Evolutionary conservation across 2,797 vertebrate genomes (phyloP), one percentile per base, ranked within the genome.

Genomic region (Syngnathus rostellatus): DNA sequence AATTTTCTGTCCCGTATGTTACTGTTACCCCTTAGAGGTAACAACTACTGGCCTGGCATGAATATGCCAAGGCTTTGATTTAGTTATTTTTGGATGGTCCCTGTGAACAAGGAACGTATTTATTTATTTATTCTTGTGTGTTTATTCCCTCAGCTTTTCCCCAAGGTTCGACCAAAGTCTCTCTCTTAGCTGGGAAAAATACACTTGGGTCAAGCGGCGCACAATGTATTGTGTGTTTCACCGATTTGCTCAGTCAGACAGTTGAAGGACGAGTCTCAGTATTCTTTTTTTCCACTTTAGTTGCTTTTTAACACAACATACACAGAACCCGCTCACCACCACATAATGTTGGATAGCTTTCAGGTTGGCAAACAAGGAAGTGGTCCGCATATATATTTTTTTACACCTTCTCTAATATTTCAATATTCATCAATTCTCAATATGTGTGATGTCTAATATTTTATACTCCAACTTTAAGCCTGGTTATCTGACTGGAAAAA

Each of bases 161-260:
- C 91, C 1, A 92, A 91, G 81, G 81, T 88, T 54, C 86, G 89
- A 3, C 87, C 90, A 0, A 92, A 91, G 68, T 84, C 90, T 23
- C 85, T 91, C 21, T 92, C 89, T 75, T 92, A 59, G 80, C 64
- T 2, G 39, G 1, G 58, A n/a, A 60, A 8, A 10, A 39, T 39
- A 8, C 17, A 41, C 17, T 40, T 53, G 45, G 16, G 62, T 14
- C 16, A 48, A 37, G 62, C 12, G 16, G 4, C 23, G 17, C 38
- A 45, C 3, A 39, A 38, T 39, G 40, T 45, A 62, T 19, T 45
- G 40, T 62, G 38, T 43, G 60, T 41, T 21, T 41, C 50, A 53
- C 21, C 8, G 8, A 10, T 21, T 3, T 21, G 23, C 21, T 62
- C 54, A 31, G 25, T 31, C 54, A 38, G 55, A 37, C 54, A 25